Evolutionary conservation across 2,797 vertebrate genomes (phyloP), one percentile per base, ranked within the genome.

Genomic region (Acipenser ruthenus): DNA sequence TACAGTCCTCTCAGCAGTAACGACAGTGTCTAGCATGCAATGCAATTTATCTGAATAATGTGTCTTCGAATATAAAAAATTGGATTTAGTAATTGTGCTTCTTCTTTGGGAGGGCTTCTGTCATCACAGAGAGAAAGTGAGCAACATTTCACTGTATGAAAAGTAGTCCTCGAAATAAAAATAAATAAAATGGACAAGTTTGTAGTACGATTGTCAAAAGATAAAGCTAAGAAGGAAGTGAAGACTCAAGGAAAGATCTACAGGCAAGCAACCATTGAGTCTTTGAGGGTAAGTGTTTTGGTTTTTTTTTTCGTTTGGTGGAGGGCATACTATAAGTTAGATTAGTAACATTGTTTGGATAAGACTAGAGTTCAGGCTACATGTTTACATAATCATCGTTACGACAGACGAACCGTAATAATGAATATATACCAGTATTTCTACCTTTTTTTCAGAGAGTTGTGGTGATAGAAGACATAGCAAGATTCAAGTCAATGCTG

Each of bases 381-480:
- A 18, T 18, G 15, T 18, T 2, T 37, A 37, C 23, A 37, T 37
- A 37, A 37, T 4, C 23, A 37, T 37, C 23, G 23, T 37, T 37
- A 37, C 2, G 23, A 37, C 23, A 37, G 23, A 37, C 2, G 23
- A 37, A 37, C 23, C 6, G 9, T 58, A 13, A 58, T 11, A 58
- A n/a, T 12, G 11, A 56, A 12, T 4, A n/a, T 11, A 6, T 6
- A 4, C 55, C 11, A 58, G 9, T 58, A 10, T 58, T 7, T 12
- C 55, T 18, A 60, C 18, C 10, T 53, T 50, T n/a, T 62, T 84
- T 72, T 48, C 78, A 98, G 97, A 94, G 97, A 81, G 96, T 99
- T 78, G 96, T 98, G 73, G 95, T 99, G 69, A 83, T 98, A 73
- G 96, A 99, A 81, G 96, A 99, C 72, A 93, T 99, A 77, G 83